Base-by-base conservation (phyloP, 2,113 vertebrate genomes). In the Chlorodrepanis virens region DNA sequence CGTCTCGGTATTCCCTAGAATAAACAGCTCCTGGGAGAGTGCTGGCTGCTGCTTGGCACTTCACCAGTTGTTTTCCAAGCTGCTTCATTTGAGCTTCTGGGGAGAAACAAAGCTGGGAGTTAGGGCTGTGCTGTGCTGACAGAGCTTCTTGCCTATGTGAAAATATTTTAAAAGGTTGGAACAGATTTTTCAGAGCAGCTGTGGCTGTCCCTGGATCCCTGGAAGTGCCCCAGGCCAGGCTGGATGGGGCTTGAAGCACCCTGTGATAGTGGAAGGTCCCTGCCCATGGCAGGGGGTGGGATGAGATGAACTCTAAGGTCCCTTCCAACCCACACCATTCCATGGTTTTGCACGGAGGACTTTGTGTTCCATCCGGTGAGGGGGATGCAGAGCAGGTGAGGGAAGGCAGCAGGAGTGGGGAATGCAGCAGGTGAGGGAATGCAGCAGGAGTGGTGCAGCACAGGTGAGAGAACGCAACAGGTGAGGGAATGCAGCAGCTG, bases 81-180 rank as follows among this genome's bases (percentile, higher is more conserved):
- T 25, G 9, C 12, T 75, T 24, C 9, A 0, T 60, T 81, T 47
- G 29, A 68, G 24, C 27, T 56, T 33, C 18, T 27, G 8, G 31
- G 53, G 49, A 53, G 56, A 78, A 68, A 24, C 59, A 78, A 37
- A 52, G 17, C 17, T 45, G 86, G 39, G 44, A 74, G 18, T 39
- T n/a, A 3, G 42, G 29, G 42, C 60, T 64, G 24, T 3, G 17
- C 29, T 75, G 50, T 15, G 37, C 76, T 80, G 65, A 2, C 76
- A 47, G 56, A 74, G 20, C 64, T 56, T 0, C 5, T 37, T 39
- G 25, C 9, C 27, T 6, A 0, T 23, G 45, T 5, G 0, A 23
- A 50, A 74, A 60, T 18, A 8, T 13, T n/a, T 3, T 3, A 14
- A 52, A 63, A 75, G 6, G 1, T 23, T 63, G 42, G 49, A 40